Conservation (phyloP, 2,888 invertebrate genomes). For the Sarcophaga variegata region DNA sequence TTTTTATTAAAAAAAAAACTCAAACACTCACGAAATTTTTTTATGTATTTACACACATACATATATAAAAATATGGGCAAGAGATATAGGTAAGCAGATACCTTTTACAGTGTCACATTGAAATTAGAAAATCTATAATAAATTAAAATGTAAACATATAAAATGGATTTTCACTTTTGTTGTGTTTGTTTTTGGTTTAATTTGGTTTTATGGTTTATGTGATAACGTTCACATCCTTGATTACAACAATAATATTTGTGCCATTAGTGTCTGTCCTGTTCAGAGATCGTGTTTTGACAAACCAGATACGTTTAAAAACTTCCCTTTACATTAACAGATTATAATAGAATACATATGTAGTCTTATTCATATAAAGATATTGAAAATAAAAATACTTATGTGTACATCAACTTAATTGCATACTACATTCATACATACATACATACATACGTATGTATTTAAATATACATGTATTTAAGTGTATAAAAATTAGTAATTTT, state of each 20-base stretch:
- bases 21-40: no score
- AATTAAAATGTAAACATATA: slow-evolving; percentile 28
- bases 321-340: not conserved
- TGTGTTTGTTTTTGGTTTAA: slow-evolving; percentile 30
- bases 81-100: no score
- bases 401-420: not conserved
- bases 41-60: not conserved
- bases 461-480: no score
- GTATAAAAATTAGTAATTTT: no score
- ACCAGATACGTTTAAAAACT: slow-evolving; percentile 58
- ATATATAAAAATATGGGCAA: not conserved
- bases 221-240: slow-evolving; percentile 56
- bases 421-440: not conserved
- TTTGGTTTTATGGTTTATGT: slow-evolving; percentile 65
- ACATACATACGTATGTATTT: not conserved
- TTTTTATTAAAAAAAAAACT: not conserved
- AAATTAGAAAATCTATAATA: slow-evolving; percentile 27
- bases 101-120: not conserved
- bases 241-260: slow-evolving; percentile 55
- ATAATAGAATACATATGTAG: not conserved
- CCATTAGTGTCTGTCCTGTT: slow-evolving; percentile 7
- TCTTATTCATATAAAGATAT: not conserved
- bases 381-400: not conserved
- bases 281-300: slow-evolving; percentile 55
- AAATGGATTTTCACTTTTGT: slow-evolving; percentile 10